Percentiles rank a stretch among this genome's conserved stretches.
Evolutionary conservation across 1,140 invertebrate species (phyloP).

Genomic region (Daktulosphaira vitifoliae): DNA sequence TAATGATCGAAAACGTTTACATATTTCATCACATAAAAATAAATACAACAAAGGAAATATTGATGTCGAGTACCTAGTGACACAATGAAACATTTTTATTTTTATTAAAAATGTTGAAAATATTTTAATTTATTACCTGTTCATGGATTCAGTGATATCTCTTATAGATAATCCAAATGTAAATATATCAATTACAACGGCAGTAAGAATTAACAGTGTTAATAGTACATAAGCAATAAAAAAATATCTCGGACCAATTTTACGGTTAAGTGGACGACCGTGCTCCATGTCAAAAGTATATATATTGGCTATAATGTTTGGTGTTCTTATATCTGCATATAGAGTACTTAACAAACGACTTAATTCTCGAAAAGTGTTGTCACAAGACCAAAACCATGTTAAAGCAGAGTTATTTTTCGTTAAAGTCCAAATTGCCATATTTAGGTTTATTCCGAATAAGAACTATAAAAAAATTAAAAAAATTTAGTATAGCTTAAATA

Average conservation of each 20-base stretch:
- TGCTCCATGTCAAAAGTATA: not conserved
- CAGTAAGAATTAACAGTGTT: not conserved
- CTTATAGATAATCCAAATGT: not conserved
- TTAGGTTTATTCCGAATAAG: too few relatives aligned
- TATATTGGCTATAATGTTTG: slow-evolving; percentile 7
- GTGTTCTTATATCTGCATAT: not conserved
- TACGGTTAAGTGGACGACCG: not conserved
- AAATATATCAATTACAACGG: not conserved
- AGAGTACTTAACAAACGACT: not conserved
- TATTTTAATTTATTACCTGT: too few relatives aligned
- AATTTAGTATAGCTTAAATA: too few relatives aligned
- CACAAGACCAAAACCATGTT: slow-evolving; percentile 3
- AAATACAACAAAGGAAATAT: slow-evolving; percentile 17
- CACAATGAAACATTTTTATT: not conserved
- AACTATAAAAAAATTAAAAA: too few relatives aligned
- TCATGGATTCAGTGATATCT: too few relatives aligned
- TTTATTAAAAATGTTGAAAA: not conserved
- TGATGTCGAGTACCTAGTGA: slow-evolving; percentile 6
- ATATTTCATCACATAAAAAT: slow-evolving; percentile 17
- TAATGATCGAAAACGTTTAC: slow-evolving; percentile 1
- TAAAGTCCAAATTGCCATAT: too few relatives aligned
- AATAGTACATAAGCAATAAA: slow-evolving; percentile 1
- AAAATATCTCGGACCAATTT: not conserved
- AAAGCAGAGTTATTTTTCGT: not conserved
- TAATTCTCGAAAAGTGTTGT: not conserved